phyloP scores from a whole-genome alignment of 2,888 invertebrate species.

The Torymus tubicola region DNA sequence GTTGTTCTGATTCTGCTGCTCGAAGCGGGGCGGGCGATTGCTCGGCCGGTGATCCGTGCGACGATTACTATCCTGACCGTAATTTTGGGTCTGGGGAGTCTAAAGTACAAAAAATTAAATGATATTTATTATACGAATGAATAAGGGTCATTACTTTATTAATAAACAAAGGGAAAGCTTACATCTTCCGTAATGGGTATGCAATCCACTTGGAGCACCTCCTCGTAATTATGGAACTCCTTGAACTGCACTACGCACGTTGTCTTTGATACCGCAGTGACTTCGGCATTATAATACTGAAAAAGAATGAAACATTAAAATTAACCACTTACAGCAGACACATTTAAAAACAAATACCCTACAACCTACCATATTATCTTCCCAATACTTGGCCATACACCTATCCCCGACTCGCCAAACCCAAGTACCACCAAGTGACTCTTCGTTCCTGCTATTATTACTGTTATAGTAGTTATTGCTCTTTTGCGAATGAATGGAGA shows the following conservation, averaged over 20 bases:
- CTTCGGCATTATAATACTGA: conserved; percentile 89
- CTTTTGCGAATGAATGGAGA: conserved; percentile 58
- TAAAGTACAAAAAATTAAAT: conserved; percentile 42
- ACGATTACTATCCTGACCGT: conserved; percentile 63
- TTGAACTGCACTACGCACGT: conserved; percentile 92
- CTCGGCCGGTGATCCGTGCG: conserved; percentile 67
- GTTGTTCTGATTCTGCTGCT: conserved; percentile 70
- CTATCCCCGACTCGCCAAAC: conserved; percentile 89
- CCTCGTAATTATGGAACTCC: conserved; percentile 93
- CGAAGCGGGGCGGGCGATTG: conserved; percentile 69
- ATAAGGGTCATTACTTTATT: neutral
- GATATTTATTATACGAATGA: conserved; percentile 1
- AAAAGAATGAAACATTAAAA: conserved; percentile 54
- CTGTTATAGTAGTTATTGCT: conserved; percentile 64
- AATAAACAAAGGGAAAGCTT: conserved; percentile 21
- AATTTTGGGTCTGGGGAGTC: conserved; percentile 63
- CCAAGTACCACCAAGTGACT: conserved; percentile 68
- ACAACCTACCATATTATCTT: conserved; percentile 87
- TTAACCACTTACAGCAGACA: neutral
- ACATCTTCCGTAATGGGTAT: conserved; percentile 79
- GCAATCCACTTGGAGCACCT: conserved; percentile 89
- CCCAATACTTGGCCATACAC: conserved; percentile 95
- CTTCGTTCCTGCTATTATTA: conserved; percentile 63
- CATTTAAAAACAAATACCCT: neutral
- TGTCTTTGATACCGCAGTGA: conserved; percentile 88